phyloP scores from a whole-genome alignment of 2,113 vertebrate species.

The Psittacus erithacus region DNA sequence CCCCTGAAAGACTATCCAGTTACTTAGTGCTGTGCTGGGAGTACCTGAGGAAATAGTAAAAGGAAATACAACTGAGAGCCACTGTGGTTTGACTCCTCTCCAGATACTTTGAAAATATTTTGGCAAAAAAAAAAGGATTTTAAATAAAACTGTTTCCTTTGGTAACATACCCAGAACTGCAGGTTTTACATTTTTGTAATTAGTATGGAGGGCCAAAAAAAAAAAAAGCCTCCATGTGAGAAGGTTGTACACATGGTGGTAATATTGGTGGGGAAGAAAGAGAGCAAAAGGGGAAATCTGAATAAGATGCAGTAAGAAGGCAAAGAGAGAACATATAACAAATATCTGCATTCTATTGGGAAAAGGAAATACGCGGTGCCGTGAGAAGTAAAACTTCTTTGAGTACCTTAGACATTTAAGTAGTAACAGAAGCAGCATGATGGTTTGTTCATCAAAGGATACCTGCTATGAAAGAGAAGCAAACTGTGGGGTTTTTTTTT shows the following conservation, averaged over 20 bases:
- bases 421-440: neutral
- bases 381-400: neutral
- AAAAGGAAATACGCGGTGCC: neutral
- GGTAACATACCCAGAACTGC: constrained; percentile 80
- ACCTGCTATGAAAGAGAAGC: neutral
- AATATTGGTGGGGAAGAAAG: neutral
- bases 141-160: constrained; percentile 88
- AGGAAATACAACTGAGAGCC: constrained; percentile 83
- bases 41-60: constrained; percentile 82
- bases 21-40: constrained; percentile 78
- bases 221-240: neutral
- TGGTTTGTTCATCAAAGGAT: neutral
- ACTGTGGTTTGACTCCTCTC: constrained; percentile 82
- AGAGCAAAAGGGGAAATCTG: neutral
- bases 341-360: neutral
- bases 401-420: neutral
- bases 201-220: constrained; percentile 43
- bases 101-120: constrained; percentile 86
- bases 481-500: neutral
- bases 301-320: neutral
- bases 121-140: constrained; percentile 81
- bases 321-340: neutral
- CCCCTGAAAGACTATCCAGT: constrained; percentile 76
- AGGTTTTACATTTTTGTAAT: constrained; percentile 79
- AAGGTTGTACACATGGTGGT: constrained; percentile 38